Base-by-base conservation (phyloP, 2,113 vertebrate species). In the Merops nubicus region DNA sequence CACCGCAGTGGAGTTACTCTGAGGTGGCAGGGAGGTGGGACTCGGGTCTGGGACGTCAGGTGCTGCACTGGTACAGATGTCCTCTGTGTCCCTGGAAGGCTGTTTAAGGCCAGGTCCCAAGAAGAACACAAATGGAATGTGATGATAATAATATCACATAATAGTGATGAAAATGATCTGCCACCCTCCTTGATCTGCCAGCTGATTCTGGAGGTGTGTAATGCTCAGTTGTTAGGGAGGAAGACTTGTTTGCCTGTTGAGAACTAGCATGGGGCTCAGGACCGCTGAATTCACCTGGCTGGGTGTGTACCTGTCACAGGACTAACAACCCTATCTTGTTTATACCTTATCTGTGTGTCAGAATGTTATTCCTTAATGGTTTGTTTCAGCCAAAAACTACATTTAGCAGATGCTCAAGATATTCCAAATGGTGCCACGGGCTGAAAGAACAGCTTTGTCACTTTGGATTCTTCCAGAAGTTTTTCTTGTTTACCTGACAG, bases 391-490 rank as follows among this genome's bases (percentile, higher is more conserved):
- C 99, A 99, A 95, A 99, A 99, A 89, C 98, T 99, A 40, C 99
- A 99, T 78, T 98, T 99, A 73, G 98, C 99, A 9, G 99, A 99
- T 97, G 98, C 97, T 94, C 99, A 99, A 87, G 99, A 99, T 88
- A 98, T 98, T 92, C 98, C 98, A n/a, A 98, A 98, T 94, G 96
- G 98, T 45, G 98, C 98, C 80, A 98, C 98, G 14, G 96, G 98
- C 88, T 99, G 98, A 99, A 59, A 72, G 65, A 65, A 62, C 25
- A 50, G 64, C 53, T 89, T 64, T 72, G 40, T 75, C 76, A 63
- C 10, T 34, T 64, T 50, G 93, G 92, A 90, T 65, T 67, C 36
- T 90, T 21, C 18, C 28, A 70, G 54, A 34, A 88, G 57, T 83
- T 54, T 56, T 79, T 12, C 54, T 92, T 76, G 76, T 94, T 95